Conservation (phyloP, 2,888 invertebrate species). For the Drosophila mulleri region DNA sequence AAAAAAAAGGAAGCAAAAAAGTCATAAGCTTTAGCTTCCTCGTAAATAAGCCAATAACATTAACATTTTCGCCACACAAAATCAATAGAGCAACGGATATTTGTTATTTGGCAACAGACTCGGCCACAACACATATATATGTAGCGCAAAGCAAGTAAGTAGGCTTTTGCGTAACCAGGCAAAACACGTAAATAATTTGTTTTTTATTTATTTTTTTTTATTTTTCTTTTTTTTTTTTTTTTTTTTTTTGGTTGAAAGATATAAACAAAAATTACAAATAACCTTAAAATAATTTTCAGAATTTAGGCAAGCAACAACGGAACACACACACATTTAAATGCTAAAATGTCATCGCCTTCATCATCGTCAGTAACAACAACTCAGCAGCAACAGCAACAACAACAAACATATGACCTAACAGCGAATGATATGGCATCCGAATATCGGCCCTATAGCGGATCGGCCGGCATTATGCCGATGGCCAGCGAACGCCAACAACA, state of each 20-base stretch:
- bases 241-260: constrained; percentile 11
- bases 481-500: background rate
- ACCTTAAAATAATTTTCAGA: constrained; percentile 17
- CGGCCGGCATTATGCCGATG: constrained; percentile 31
- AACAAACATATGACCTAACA: constrained; percentile 59
- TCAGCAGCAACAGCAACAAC: background rate
- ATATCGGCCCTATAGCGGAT: constrained; percentile 45
- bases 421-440: constrained; percentile 46
- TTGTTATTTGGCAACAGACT: background rate
- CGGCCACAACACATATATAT: constrained; percentile 3
- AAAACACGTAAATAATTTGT: constrained; percentile 6
- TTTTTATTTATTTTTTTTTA: background rate
- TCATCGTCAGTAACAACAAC: constrained; percentile 23
- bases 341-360: constrained; percentile 59
- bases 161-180: constrained; percentile 66
- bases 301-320: background rate
- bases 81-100: constrained; percentile 47
- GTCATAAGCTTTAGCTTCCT: constrained; percentile 20
- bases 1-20: constrained; percentile 30
- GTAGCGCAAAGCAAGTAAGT: constrained; percentile 30
- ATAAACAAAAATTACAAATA: constrained; percentile 25
- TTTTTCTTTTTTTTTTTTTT: background rate
- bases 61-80: constrained; percentile 44
- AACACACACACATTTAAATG: constrained; percentile 34
- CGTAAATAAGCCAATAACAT: constrained; percentile 28